Conservation (phyloP, 2,888 invertebrate species). For the Odontocerum albicorne region DNA sequence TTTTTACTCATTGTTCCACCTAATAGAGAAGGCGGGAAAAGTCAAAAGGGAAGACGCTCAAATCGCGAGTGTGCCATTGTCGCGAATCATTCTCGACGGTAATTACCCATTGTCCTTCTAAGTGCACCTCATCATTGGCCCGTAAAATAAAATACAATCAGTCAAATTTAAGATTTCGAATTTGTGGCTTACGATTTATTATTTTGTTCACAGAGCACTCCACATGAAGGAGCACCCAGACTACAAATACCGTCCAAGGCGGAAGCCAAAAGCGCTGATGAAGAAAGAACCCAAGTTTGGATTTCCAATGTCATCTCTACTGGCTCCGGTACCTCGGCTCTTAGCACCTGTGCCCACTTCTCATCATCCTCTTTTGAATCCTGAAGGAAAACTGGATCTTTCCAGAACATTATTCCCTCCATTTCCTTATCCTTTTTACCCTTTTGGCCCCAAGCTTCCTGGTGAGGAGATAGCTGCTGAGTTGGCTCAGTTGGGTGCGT, state of each 20-base stretch:
- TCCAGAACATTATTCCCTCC: slow-evolving; percentile 70
- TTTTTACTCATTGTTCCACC: slow-evolving; percentile 31
- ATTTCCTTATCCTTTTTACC: slow-evolving; percentile 71
- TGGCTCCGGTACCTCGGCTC: slow-evolving; percentile 61
- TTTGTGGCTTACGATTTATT: too few relatives aligned
- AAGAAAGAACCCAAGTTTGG: slow-evolving; percentile 79
- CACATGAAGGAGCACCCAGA: slow-evolving; percentile 95
- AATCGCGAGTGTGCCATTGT: slow-evolving; percentile 10
- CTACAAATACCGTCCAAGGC: slow-evolving; percentile 86
- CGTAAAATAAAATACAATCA: too few relatives aligned
- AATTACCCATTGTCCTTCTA: slow-evolving; percentile 2
- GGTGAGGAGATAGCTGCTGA: slow-evolving; percentile 67
- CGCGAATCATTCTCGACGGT: not conserved
- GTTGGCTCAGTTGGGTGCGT: slow-evolving; percentile 62
- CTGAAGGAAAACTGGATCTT: slow-evolving; percentile 64
- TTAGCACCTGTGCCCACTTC: slow-evolving; percentile 52
- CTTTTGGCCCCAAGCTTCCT: slow-evolving; percentile 61
- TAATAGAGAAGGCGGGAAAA: slow-evolving; percentile 30
- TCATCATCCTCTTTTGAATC: slow-evolving; percentile 54
- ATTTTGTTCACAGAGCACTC: slow-evolving; percentile 67
- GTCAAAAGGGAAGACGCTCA: slow-evolving; percentile 32
- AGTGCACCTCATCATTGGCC: too few relatives aligned
- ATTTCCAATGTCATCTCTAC: slow-evolving; percentile 65
- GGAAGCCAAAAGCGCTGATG: slow-evolving; percentile 83
- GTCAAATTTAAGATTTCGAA: too few relatives aligned